phyloP scores from a whole-genome alignment of 2,113 vertebrate species.

The Cavia aperea region DNA sequence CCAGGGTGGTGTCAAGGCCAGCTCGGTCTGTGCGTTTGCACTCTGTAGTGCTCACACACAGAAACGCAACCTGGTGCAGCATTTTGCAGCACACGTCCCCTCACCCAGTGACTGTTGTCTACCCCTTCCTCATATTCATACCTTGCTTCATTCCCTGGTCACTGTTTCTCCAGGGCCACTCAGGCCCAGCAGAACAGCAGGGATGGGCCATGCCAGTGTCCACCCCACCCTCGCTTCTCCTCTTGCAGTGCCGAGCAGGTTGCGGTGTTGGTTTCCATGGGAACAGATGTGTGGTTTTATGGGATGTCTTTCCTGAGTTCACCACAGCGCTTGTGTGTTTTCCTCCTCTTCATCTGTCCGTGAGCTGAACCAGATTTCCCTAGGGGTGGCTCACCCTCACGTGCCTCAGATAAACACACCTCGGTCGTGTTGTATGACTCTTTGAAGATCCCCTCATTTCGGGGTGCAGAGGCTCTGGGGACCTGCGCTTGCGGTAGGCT shows the following conservation, averaged over 20 bases:
- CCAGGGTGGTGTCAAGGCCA: no score
- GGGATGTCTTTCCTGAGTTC: neutral
- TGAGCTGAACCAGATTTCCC: neutral
- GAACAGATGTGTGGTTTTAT: neutral
- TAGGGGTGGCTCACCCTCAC: neutral
- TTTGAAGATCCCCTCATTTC: neutral
- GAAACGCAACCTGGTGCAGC: no score
- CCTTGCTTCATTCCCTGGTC: neutral
- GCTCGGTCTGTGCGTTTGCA: neutral
- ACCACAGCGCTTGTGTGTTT: neutral
- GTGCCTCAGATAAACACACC: neutral
- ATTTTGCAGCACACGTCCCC: neutral
- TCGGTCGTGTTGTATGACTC: neutral
- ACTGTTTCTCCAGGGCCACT: neutral
- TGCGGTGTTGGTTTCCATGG: neutral
- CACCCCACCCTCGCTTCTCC: neutral
- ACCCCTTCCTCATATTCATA: neutral
- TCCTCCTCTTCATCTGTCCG: neutral
- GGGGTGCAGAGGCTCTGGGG: neutral
- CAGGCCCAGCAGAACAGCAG: fast-evolving
- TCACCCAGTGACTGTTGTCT: neutral
- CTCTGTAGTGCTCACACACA: neutral
- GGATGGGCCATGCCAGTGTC: neutral
- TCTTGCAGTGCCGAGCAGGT: neutral
- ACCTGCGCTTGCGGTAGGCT: neutral